Conservation (phyloP, 2,888 invertebrate genomes). For the Acanthosepion lycidas region DNA sequence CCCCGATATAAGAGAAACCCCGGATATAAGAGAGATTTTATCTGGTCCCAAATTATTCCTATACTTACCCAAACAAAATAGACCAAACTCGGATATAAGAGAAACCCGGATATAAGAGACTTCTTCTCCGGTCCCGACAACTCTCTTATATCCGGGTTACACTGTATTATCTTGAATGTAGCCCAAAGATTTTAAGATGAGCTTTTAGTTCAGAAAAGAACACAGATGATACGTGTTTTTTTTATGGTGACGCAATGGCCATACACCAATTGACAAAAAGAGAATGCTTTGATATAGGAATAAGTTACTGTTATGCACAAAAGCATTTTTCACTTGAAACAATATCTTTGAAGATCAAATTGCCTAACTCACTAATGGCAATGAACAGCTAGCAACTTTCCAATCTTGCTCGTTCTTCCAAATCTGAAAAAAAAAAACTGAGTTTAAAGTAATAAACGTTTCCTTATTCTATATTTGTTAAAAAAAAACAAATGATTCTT, state of each 20-base stretch:
- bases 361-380: background rate
- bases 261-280: background rate
- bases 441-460: too few relatives aligned
- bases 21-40: too few relatives aligned
- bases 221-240: background rate
- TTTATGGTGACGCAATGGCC: background rate
- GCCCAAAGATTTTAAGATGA: background rate
- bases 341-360: background rate
- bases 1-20: too few relatives aligned
- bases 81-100: too few relatives aligned
- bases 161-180: background rate
- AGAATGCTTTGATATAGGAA: background rate
- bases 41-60: too few relatives aligned
- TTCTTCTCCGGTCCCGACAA: too few relatives aligned
- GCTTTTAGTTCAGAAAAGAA: background rate
- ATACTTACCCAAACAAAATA: too few relatives aligned
- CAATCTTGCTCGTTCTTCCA: background rate
- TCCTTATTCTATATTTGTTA: too few relatives aligned
- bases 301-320: background rate
- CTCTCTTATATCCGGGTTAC: too few relatives aligned
- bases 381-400: background rate
- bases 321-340: background rate
- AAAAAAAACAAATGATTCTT: too few relatives aligned
- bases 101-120: too few relatives aligned
- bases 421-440: too few relatives aligned